Base-by-base conservation (phyloP, 2,888 invertebrate species). In the Rhagium mordax region DNA sequence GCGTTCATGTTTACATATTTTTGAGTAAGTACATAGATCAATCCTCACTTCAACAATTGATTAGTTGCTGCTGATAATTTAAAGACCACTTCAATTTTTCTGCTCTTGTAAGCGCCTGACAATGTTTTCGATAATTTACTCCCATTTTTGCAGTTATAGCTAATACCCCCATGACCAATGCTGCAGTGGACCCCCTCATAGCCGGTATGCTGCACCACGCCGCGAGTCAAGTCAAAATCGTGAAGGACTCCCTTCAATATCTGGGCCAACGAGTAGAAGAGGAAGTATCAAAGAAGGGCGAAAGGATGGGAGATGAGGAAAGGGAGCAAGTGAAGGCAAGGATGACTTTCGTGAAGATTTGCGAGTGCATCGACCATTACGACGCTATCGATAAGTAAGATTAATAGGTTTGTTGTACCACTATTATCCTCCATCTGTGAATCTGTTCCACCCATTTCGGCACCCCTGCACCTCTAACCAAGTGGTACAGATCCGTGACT, bases 151-250 rank as follows among this genome's bases (percentile, higher is more conserved):
- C 69, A 83, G 81, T 74, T 65, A 83, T 90, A 51, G 84, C 86
- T 49, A 81, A 89, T 47, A 88, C 88, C 0, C 90, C 90, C 0
- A 85, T 84, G 72, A 84, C 90, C 71, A 90, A 91, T 81, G 87
- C 89, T 0, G 87, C 87, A 68, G 88, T 90, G 71, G 90, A 90
- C 70, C 87, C 88, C 0, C 78, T 90, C 72, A 88, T 89, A 59
- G 86, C 88, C 0, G 84, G 89, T 0, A 83, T 90, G 60, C 86
- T 90, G 47, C 89, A 88, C 2, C 89, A 90, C 82, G 89, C 88
- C 74, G 84, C 88, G 3, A 89, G 89, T 47, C 88, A 90, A 18
- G 79, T 91, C 64, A 85, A 85, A 47, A 85, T 91, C 15, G 77
- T 90, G 3, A 87, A 87, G 0, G 76, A 87, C 49, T 81, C 87